These are phyloP conservation scores for Mormyrus lacerda DNA, from an alignment of 2,113 vertebrate species.

Conservation along the genomic window DNA sequence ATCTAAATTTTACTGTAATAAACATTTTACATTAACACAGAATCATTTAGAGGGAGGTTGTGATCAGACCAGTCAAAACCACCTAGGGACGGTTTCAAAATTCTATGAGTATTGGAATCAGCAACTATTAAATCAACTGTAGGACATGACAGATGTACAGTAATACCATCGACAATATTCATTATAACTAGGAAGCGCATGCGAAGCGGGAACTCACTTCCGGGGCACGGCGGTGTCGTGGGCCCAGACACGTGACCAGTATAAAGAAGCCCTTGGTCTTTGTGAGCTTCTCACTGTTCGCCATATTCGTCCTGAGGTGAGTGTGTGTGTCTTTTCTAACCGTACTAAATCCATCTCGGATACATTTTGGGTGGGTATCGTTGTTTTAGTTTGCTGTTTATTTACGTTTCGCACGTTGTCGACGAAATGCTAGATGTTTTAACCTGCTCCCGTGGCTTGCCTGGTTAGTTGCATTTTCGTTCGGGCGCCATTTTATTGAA, in stretches of 20 bases:
- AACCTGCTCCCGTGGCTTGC: not conserved
- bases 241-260: not conserved
- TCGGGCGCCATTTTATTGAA: not conserved
- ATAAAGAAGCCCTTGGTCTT: constrained; percentile 1
- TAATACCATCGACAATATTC: not conserved
- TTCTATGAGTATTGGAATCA: not conserved
- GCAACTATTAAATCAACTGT: not conserved
- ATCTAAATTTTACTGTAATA: not conserved
- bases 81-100: not conserved
- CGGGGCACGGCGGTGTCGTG: not conserved
- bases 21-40: not conserved
- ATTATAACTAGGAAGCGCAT: not conserved
- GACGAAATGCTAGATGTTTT: not conserved
- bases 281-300: not conserved
- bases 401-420: not conserved
- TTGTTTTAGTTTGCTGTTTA: not conserved
- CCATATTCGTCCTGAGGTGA: not conserved
- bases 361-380: not conserved
- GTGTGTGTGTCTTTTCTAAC: not conserved
- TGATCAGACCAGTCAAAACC: not conserved
- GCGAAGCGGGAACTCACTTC: not conserved
- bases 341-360: not conserved
- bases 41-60: not conserved
- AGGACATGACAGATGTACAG: not conserved
- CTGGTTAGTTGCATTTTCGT: not conserved